These are phyloP conservation scores for Odobenus rosmarus DNA, from an alignment of 2,113 vertebrate genomes.

Conservation along the genomic window DNA sequence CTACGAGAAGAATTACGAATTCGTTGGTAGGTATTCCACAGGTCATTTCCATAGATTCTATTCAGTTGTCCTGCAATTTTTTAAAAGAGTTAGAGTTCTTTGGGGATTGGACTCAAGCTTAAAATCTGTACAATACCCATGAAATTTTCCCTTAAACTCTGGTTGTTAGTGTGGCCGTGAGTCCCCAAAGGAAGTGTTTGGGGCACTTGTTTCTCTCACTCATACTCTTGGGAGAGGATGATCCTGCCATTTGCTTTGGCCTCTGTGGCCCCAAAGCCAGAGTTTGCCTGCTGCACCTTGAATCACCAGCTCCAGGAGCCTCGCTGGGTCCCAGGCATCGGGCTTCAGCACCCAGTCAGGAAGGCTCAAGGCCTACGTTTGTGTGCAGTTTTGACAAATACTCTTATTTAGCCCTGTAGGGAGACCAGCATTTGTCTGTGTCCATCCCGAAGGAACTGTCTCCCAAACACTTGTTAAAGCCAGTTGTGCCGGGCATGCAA, in stretches of 20 bases:
- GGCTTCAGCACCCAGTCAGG: background rate
- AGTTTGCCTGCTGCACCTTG: background rate
- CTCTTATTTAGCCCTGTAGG: background rate
- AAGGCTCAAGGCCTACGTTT: background rate
- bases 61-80: background rate
- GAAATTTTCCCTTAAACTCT: background rate
- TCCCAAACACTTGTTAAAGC: background rate
- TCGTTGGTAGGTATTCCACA: conserved; percentile 86
- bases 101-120: background rate
- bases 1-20: conserved; percentile 89
- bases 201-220: background rate
- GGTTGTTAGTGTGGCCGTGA: background rate
- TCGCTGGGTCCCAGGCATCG: background rate
- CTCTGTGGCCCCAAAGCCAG: background rate
- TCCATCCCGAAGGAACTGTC: background rate
- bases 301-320: background rate
- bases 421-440: background rate
- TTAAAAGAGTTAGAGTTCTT: background rate
- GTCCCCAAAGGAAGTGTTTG: background rate
- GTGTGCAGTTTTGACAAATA: background rate
- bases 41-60: background rate
- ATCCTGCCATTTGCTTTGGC: background rate
- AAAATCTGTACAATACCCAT: background rate
- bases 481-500: no score
- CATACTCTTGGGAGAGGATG: background rate